Evolutionary conservation across 2,888 invertebrate species (phyloP), one percentile per base, ranked within the genome.

Genomic region (Trissoscelio sp.): DNA sequence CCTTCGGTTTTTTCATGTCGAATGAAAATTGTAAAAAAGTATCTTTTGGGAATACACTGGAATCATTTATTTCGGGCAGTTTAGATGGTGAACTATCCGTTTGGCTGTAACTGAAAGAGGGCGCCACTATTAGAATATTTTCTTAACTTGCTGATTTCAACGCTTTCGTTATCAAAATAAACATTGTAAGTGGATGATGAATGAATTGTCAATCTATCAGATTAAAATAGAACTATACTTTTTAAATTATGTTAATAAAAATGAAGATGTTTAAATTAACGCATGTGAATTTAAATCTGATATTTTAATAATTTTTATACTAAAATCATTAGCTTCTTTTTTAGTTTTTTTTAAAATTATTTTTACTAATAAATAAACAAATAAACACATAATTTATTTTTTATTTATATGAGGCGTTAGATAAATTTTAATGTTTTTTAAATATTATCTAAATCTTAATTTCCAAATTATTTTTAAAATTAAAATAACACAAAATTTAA

Each of bases 121-220:
- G 69, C 60, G 69, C 77, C 75, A 75, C 58, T 34, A 53, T 60
- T 60, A 60, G 34, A 42, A 39, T 69, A 60, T 67, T 77, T 77
- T 60, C 42, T 42, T 12, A 53, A 24, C 12, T 18, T 51, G 22
- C 28, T 24, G 3, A 37, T 28, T 14, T 48, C n/a, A 24, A 9
- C 48, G 18, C 48, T 28, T 51, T 51, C 28, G 14, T 51, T 51
- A 51, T 28, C 12, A 51, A 62, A 62, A 73, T 62, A 73, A 73
- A 73, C 60, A 53, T 62, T 73, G 34, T 28, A 18, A 34, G 22
- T 22, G 31, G 31, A 53, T 53, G 62, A 73, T 42, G 18, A 53
- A 53, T 53, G 55, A 11, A 42, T 42, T 42, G 39, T n/a, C n/a
- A 34, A 57, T 57, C n/a, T 18, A 37, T 37, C 37, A 6, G 18